Percentiles rank a stretch among this genome's conserved stretches.
Conservation (phyloP, 2,113 vertebrate species). For the Pholis gunnellus region DNA sequence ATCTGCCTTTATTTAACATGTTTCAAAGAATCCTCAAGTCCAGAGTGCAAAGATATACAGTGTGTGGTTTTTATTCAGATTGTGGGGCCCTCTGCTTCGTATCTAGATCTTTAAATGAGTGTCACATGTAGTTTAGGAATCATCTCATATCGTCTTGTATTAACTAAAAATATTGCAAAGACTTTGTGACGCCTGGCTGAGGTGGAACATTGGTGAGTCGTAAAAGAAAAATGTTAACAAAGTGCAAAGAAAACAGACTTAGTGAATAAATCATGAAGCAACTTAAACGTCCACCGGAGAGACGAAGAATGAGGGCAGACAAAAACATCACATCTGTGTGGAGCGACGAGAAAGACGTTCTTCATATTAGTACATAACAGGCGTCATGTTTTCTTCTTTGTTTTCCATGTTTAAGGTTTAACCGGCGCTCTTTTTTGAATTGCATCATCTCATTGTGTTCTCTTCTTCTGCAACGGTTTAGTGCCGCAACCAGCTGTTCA, state of each 20-base stretch:
- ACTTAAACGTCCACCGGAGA: not conserved
- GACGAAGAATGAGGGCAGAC: not conserved
- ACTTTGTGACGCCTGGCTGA: not conserved
- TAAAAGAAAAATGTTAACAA: not conserved
- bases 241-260: not conserved
- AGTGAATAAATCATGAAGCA: constrained; percentile 10
- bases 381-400: not conserved
- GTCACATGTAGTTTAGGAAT: constrained; percentile 2
- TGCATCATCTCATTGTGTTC: not conserved
- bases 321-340: not conserved
- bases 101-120: not conserved
- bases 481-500: too few species aligned
- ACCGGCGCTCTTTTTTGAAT: too few species aligned
- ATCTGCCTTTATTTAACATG: not conserved
- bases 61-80: not conserved
- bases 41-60: not conserved
- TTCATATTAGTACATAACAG: not conserved
- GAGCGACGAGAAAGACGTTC: not conserved
- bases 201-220: not conserved
- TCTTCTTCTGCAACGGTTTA: not conserved
- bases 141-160: not conserved
- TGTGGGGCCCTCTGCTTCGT: not conserved
- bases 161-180: not conserved
- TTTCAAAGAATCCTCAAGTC: not conserved
- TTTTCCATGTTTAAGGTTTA: not conserved